Percentiles rank a stretch among this genome's conserved stretches.
Evolutionary conservation across 1,140 invertebrate species (phyloP).

Genomic region (Theocolax elegans): DNA sequence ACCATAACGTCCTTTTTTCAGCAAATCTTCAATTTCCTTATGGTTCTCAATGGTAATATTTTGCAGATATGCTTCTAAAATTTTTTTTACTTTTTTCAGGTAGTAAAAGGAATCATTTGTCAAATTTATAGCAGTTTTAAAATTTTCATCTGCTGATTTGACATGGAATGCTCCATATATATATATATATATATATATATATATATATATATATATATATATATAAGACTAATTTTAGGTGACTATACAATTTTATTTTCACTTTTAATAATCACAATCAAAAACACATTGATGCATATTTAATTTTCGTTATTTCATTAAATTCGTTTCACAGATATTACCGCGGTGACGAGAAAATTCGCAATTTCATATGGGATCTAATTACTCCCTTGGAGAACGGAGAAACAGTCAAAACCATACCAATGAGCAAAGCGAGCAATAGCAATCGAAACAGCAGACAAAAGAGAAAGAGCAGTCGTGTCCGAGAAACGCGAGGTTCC

Average conservation of each 20-base stretch:
- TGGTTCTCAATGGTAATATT: too few relatives aligned
- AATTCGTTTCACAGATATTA: constrained; percentile 76
- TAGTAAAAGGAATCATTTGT: constrained; percentile 92
- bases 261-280: too few relatives aligned
- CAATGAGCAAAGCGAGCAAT: constrained; percentile 82
- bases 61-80: too few relatives aligned
- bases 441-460: constrained; percentile 66
- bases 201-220: too few relatives aligned
- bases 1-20: too few relatives aligned
- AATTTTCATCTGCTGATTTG: constrained; percentile 10
- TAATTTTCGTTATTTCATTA: too few relatives aligned
- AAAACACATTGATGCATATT: too few relatives aligned
- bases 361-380: constrained; percentile 96
- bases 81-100: too few relatives aligned
- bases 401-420: constrained; percentile 76
- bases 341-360: constrained; percentile 97
- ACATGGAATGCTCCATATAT: not conserved
- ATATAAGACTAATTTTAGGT: too few relatives aligned
- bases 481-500: constrained; percentile 67
- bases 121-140: constrained; percentile 67
- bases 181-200: too few relatives aligned
- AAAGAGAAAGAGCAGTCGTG: constrained; percentile 78
- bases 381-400: constrained; percentile 90
- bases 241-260: too few relatives aligned
- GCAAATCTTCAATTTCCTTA: too few relatives aligned